Conservation (phyloP, 2,113 vertebrate species). For the Sisor rabdophorus region DNA sequence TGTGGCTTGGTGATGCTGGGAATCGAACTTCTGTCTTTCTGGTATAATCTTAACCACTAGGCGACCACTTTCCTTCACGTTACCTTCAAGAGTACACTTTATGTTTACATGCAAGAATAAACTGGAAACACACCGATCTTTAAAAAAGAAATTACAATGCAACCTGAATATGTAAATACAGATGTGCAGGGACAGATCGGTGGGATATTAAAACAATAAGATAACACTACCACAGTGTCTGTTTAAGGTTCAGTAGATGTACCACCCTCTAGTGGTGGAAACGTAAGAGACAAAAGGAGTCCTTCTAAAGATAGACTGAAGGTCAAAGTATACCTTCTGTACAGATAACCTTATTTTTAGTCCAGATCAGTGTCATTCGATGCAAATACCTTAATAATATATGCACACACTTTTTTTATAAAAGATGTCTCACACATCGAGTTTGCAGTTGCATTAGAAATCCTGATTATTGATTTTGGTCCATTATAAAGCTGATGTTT, state of each 20-base stretch:
- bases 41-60: too few species aligned
- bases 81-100: too few species aligned
- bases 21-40: too few species aligned
- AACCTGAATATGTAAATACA: too few species aligned
- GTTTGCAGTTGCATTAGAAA: background rate
- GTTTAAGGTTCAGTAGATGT: background rate
- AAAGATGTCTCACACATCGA: background rate
- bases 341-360: constrained; percentile 4
- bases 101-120: too few species aligned
- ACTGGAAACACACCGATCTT: too few species aligned
- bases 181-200: too few species aligned
- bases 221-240: background rate
- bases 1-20: too few species aligned
- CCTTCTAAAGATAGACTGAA: constrained; percentile 20
- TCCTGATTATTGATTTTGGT: too few species aligned
- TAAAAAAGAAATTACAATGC: too few species aligned
- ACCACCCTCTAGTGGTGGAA: constrained; percentile 28
- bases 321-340: constrained; percentile 18
- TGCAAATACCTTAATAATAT: background rate
- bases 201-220: background rate
- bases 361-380: background rate
- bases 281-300: constrained; percentile 11
- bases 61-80: too few species aligned
- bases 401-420: background rate
- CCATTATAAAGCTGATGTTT: too few species aligned